Evolutionary conservation across 2,113 vertebrate genomes (phyloP), one percentile per base, ranked within the genome.

Genomic region (Hepsetus odoe): DNA sequence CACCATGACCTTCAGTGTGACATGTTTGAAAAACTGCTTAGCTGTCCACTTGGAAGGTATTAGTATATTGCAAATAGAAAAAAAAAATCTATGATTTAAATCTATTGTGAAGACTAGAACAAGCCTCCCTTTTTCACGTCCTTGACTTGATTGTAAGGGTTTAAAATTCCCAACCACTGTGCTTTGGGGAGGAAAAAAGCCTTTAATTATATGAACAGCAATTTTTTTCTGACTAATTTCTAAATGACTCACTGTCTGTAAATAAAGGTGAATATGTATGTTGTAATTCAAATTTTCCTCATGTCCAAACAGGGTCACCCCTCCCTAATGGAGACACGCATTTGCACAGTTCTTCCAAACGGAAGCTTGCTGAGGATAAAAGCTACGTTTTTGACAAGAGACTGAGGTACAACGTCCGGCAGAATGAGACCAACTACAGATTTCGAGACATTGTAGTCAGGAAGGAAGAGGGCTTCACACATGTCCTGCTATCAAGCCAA

Each of bases 381-480:
- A 94, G 95, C 90, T 98, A 97, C 28, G 94, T 96, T 81, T 98
- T 99, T 1, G 96, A 99, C 92, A 99, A 99, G 90, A 93, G 97
- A 85, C 94, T 98, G 84, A 94, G 97, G 89, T 98, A 97, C 91
- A 99, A 97, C 1, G 95, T 98, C 83, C 91, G 97, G 82, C 97
- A 99, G 87, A 98, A 94, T 0, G 97, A 99, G 86, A 95, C 91
- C 87, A 97, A 94, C 93, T 97, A 95, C 88, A 94, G 96, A 42
- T 99, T 97, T 88, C 92, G 97, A 74, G 97, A 99, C 93, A 99
- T 99, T n/a, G 96, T 99, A 1, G 97, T 99, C 76, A 91, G 96
- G 85, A 99, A 98, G 87, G 97, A 98, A 88, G 96, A 99, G 38
- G 97, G 97, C 32, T 99, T 98, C 91, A 99, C 97, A 0, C 97